A percentile compares a stretch with the other conserved stretches of the same genome.
Evolutionary conservation across 2,888 invertebrate species (phyloP).

Genomic region (Blastobasis adustella): DNA sequence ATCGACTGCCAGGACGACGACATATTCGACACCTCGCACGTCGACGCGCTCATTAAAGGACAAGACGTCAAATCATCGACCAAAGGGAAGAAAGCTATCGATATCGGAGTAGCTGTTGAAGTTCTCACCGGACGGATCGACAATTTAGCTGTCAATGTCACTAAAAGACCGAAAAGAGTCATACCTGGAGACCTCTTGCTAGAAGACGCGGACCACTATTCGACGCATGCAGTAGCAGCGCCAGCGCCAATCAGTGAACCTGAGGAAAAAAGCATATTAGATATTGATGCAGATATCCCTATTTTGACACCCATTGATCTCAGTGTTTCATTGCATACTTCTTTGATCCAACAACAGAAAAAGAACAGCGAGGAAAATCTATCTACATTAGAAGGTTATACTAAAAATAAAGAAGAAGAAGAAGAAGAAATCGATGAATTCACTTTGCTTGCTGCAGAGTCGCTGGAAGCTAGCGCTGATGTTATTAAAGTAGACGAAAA

Average conservation of each 20-base stretch:
- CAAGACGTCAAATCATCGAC: constrained; percentile 78
- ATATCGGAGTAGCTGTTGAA: constrained; percentile 90
- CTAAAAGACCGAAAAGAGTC: constrained; percentile 72
- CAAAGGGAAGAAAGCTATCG: constrained; percentile 85
- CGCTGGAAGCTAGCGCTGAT: constrained; percentile 75
- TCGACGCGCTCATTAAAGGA: constrained; percentile 87
- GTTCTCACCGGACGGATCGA: constrained; percentile 90
- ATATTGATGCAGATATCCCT: constrained; percentile 81
- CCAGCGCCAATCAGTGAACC: constrained; percentile 75
- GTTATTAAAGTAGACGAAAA: constrained; percentile 58
- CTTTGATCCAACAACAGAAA: constrained; percentile 64
- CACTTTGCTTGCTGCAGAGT: constrained; percentile 85
- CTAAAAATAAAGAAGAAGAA: constrained; percentile 26
- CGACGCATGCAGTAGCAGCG: constrained; percentile 27
- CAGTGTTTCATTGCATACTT: constrained; percentile 77
- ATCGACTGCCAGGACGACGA: constrained; percentile 79
- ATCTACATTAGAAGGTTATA: neutral
- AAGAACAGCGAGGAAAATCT: constrained; percentile 31
- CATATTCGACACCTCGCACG: constrained; percentile 92
- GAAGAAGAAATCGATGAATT: constrained; percentile 86
- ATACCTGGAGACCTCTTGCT: constrained; percentile 81
- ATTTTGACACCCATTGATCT: constrained; percentile 82
- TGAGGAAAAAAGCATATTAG: constrained; percentile 79
- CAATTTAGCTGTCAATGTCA: constrained; percentile 78
- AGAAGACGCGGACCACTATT: constrained; percentile 70